These are phyloP conservation scores for Erethizon dorsatum DNA, from an alignment of 2,797 vertebrate species.

Conservation along the genomic window DNA sequence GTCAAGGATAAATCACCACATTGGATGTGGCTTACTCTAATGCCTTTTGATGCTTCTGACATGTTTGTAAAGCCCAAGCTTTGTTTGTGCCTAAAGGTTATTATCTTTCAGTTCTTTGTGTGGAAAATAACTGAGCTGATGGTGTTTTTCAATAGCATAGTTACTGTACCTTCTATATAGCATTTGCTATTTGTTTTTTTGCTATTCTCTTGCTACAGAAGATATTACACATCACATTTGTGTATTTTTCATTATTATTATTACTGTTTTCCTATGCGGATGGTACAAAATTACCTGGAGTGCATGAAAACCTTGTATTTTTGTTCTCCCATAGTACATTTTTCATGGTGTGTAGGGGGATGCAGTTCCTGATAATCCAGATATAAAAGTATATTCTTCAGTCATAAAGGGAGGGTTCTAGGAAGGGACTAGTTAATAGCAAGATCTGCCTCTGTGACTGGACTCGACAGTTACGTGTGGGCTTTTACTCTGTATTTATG, in stretches of 20 bases:
- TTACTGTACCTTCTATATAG: not conserved
- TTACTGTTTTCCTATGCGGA: not conserved
- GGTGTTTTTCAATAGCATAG: slow-evolving; percentile 55
- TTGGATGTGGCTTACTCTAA: slow-evolving; percentile 79
- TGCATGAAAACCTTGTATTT: slow-evolving; percentile 42
- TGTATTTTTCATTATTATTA: slow-evolving; percentile 33
- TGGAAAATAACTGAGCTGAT: slow-evolving; percentile 71
- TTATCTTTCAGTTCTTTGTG: slow-evolving; percentile 80
- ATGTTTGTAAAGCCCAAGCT: slow-evolving; percentile 81
- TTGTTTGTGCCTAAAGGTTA: slow-evolving; percentile 78
- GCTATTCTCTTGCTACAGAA: slow-evolving; percentile 6
- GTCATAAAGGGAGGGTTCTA: not conserved
- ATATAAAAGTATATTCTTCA: not conserved
- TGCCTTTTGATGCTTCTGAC: slow-evolving; percentile 81
- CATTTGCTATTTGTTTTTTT: slow-evolving; percentile 14
- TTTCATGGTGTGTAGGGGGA: not conserved
- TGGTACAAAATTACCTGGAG: slow-evolving; percentile 15
- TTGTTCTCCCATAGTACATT: not conserved
- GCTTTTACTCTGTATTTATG: slow-evolving; percentile 51
- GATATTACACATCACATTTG: slow-evolving; percentile 48
- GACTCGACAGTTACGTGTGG: slow-evolving; percentile 53
- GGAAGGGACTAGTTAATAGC: slow-evolving; percentile 62
- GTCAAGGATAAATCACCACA: slow-evolving; percentile 74
- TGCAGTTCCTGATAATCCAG: not conserved
- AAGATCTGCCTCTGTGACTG: not conserved